Percentiles rank a stretch among this genome's conserved stretches.
These are phyloP conservation scores for Drosophila carrolli DNA, from an alignment of 1,140 invertebrate genomes.

Conservation along the genomic window DNA sequence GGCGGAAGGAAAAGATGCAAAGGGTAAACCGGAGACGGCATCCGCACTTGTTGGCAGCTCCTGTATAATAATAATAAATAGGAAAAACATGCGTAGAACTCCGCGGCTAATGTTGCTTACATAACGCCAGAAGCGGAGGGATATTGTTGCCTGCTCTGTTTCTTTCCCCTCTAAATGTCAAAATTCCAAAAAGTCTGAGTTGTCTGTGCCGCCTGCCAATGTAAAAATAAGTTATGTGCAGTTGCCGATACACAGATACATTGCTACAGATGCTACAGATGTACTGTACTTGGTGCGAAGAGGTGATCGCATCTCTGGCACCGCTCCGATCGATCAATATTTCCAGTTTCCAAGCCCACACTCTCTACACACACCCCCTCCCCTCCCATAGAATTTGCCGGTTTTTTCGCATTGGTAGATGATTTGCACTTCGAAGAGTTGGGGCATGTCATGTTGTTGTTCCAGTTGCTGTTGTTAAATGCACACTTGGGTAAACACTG, in stretches of 20 bases:
- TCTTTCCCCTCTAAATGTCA: slow-evolving; percentile 2
- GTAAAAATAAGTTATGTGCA: slow-evolving; percentile 6
- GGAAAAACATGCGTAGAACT: slow-evolving; percentile 63
- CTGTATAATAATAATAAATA: slow-evolving; percentile 61
- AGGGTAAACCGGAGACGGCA: slow-evolving; percentile 13
- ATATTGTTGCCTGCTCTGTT: neutral
- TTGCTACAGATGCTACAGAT: neutral
- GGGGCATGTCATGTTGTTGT: slow-evolving; percentile 1
- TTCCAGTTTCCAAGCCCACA: no score
- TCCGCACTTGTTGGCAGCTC: slow-evolving; percentile 54
- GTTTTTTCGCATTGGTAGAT: neutral
- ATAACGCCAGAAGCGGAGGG: slow-evolving; percentile 33
- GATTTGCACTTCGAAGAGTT: neutral
- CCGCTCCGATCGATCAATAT: no score
- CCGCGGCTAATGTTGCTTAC: slow-evolving; percentile 50
- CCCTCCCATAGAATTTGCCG: neutral
- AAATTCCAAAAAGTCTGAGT: neutral
- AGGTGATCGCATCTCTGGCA: neutral
- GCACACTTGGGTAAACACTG: neutral
- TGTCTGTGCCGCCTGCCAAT: neutral
- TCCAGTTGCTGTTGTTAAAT: neutral
- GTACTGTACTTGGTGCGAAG: neutral
- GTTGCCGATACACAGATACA: neutral
- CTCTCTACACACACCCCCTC: no score
- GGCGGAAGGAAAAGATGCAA: slow-evolving; percentile 29